These are phyloP conservation scores for Akabosia matsudoensis DNA, from an alignment of 1,140 invertebrate species.

Conservation along the genomic window DNA sequence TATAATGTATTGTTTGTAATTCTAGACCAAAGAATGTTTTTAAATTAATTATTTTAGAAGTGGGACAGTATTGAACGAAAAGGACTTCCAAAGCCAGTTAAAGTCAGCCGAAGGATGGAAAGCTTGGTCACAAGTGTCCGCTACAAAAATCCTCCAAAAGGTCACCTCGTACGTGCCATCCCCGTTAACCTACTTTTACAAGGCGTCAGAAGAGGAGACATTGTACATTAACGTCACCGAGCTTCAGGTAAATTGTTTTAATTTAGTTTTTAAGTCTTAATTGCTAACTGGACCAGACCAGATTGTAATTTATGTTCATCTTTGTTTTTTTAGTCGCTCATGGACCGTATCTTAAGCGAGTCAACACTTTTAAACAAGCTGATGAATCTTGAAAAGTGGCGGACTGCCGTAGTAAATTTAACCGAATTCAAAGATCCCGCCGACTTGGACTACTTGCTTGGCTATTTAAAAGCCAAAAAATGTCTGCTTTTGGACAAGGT, in stretches of 20 bases:
- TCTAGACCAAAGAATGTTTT: conserved; percentile 24
- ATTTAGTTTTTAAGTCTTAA: background rate
- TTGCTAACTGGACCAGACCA: background rate
- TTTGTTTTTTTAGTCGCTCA: background rate
- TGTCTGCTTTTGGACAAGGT: background rate
- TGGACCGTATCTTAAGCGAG: background rate
- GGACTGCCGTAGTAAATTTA: background rate
- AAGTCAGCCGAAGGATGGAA: background rate
- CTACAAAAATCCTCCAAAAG: background rate
- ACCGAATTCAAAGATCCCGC: background rate
- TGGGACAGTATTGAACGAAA: background rate
- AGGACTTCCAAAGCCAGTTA: background rate
- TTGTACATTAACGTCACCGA: background rate
- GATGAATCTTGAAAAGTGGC: background rate
- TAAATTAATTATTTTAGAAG: background rate
- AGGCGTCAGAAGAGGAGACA: background rate
- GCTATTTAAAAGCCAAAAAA: conserved; percentile 5
- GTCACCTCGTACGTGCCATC: background rate
- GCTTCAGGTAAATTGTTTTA: no score
- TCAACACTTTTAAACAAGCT: background rate
- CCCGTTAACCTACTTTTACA: background rate
- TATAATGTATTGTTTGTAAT: background rate
- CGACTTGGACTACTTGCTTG: background rate
- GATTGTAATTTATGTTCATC: background rate
- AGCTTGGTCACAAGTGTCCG: background rate